Conservation (phyloP, 2,113 vertebrate genomes). For the Ginglymostoma cirratum region DNA sequence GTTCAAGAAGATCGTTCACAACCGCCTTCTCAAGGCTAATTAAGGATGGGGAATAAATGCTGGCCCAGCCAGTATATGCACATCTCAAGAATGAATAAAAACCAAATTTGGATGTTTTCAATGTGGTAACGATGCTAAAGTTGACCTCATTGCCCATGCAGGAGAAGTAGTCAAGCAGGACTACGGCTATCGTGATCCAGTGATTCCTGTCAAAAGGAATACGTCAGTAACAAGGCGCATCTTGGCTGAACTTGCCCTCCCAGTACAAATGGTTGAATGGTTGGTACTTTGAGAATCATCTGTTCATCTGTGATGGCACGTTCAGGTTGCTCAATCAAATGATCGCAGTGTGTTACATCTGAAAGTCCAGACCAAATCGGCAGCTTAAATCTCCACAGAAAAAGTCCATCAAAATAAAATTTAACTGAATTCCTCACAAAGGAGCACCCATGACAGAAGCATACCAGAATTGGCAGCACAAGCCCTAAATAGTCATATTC, state of each 20-base stretch:
- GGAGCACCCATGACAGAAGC: neutral
- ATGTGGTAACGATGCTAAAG: neutral
- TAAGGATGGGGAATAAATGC: too few species aligned
- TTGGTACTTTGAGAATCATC: neutral
- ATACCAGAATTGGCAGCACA: neutral
- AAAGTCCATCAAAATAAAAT: neutral
- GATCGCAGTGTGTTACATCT: neutral
- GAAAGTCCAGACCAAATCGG: neutral
- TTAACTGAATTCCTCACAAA: neutral
- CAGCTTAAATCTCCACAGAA: neutral
- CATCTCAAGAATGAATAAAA: neutral
- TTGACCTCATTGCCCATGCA: neutral
- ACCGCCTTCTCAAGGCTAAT: too few species aligned
- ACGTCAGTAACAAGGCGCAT: too few species aligned
- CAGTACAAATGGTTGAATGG: neutral
- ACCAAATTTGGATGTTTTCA: neutral
- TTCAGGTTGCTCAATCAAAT: neutral
- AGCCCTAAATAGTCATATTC: neutral
- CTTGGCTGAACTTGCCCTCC: neutral
- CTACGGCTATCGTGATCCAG: neutral
- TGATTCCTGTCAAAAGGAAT: neutral
- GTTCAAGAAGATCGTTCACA: too few species aligned
- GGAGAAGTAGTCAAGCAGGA: neutral
- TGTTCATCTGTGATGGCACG: neutral
- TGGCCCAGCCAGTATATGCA: neutral